Evolutionary conservation across 2,113 vertebrate species (phyloP).

Genomic region (Pterocles burchelli): DNA sequence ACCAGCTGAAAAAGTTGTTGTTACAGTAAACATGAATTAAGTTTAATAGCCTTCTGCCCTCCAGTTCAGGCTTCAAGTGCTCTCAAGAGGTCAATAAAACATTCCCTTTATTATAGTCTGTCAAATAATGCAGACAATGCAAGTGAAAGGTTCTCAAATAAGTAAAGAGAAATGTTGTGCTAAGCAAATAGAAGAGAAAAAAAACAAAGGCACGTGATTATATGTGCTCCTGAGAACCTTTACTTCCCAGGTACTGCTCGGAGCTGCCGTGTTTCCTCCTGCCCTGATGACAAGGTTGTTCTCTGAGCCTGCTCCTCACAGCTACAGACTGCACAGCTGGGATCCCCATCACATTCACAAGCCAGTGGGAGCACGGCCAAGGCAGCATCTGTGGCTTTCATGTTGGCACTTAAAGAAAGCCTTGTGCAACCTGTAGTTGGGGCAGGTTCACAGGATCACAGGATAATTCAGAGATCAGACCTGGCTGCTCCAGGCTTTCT

Average conservation of each 20-base stretch:
- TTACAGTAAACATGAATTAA: constrained; percentile 31
- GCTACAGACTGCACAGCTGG: background rate
- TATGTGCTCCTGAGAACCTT: background rate
- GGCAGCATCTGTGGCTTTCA: accelerated
- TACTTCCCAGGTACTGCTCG: accelerated
- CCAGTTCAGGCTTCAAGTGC: background rate
- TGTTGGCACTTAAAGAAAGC: background rate
- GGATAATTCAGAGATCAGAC: too few species aligned
- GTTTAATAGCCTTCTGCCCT: constrained; percentile 17
- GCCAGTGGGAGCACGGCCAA: background rate
- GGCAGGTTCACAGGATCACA: background rate
- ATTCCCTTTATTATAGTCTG: constrained; percentile 6
- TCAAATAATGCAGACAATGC: constrained; percentile 21
- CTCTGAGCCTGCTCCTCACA: background rate
- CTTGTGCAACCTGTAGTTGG: background rate
- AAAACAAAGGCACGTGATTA: background rate
- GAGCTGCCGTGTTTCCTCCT: background rate
- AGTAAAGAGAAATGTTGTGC: background rate
- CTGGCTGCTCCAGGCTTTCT: too few species aligned
- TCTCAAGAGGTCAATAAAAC: constrained; percentile 44
- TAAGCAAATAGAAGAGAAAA: background rate
- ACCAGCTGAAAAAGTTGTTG: background rate
- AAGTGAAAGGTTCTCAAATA: constrained; percentile 31
- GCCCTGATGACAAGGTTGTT: background rate
- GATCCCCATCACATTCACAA: background rate